Base-by-base conservation (phyloP, 2,888 invertebrate genomes). In the Ochropacha duplaris region DNA sequence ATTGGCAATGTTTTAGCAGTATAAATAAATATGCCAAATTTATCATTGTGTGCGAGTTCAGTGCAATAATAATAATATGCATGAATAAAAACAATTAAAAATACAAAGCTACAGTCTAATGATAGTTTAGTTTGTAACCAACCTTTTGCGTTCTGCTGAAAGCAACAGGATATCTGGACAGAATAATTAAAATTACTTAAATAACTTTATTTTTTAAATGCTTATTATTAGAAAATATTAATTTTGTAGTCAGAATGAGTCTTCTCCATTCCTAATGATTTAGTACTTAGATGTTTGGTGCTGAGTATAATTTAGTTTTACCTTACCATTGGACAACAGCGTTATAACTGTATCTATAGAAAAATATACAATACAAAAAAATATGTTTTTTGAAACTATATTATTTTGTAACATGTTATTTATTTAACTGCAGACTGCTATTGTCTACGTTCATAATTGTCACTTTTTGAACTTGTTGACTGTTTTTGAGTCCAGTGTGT, bases 381-480 rank as follows among this genome's bases (percentile, higher is more conserved):
- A 58, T 56, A 62, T 62, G 60, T 79, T 75, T 44, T 78, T 72
- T 65, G 64, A 68, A 66, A 64, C 70, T 72, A 66, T 75, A 71
- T 74, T 74, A 69, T 78, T 79, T 79, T 77, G 74, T 72, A 70
- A 73, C 64, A 78, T 81, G 77, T 84, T 83, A 73, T 78, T 76
- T 68, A 81, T 85, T 84, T 81, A 86, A 85, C 85, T 84, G 77
- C 86, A 78, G 71, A 72, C 68, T 71, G 70, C 72, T 79, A 76
- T 67, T 74, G 65, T 72, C 66, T 76, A 72, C 71, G 73, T 81
- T 74, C 81, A 69, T 75, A 78, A 75, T 78, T 76, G 81, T 86
- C 83, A 84, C 83, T 84, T 84, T 81, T 85, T 81, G 77, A 81
- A 78, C 76, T 78, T 83, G 79, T 86, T 84, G 77, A 82, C 80